Percentiles rank a stretch among this genome's conserved stretches.
Conservation (phyloP, 2,113 vertebrate species). For the Puntigrus tetrazona region DNA sequence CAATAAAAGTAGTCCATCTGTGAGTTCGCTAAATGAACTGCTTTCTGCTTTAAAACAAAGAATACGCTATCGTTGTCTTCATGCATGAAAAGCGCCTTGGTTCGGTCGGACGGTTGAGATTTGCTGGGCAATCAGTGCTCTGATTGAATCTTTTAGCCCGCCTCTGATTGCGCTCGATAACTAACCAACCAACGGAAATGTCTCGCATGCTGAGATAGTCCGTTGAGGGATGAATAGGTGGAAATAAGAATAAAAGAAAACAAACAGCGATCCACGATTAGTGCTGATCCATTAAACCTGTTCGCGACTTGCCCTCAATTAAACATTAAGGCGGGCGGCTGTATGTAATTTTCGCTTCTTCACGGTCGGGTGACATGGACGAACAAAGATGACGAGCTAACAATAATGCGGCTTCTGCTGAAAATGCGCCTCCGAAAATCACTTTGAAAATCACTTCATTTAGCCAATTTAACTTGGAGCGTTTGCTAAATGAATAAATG, state of each 20-base stretch:
- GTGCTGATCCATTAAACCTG: constrained; percentile 7
- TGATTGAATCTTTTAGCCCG: neutral
- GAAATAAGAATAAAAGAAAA: neutral
- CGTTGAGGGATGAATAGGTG: neutral
- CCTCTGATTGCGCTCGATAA: neutral
- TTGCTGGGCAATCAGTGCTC: neutral
- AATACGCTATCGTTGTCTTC: neutral
- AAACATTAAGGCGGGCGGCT: neutral
- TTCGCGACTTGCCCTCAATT: neutral
- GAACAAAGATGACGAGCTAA: neutral
- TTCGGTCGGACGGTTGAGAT: no score
- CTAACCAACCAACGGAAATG: neutral
- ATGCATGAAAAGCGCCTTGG: no score
- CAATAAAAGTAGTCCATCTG: neutral
- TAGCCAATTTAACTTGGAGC: neutral
- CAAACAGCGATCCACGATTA: neutral
- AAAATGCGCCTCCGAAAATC: neutral
- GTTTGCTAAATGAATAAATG: neutral
- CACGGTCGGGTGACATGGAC: neutral
- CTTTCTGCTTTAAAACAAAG: neutral
- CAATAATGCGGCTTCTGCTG: neutral
- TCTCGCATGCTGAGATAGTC: no score
- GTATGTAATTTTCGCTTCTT: neutral
- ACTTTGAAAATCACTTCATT: neutral
- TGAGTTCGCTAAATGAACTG: neutral